A percentile compares a stretch with the other conserved stretches of the same genome.
These are phyloP conservation scores for Melanostoma scalare DNA, from an alignment of 2,888 invertebrate species.

Conservation along the genomic window DNA sequence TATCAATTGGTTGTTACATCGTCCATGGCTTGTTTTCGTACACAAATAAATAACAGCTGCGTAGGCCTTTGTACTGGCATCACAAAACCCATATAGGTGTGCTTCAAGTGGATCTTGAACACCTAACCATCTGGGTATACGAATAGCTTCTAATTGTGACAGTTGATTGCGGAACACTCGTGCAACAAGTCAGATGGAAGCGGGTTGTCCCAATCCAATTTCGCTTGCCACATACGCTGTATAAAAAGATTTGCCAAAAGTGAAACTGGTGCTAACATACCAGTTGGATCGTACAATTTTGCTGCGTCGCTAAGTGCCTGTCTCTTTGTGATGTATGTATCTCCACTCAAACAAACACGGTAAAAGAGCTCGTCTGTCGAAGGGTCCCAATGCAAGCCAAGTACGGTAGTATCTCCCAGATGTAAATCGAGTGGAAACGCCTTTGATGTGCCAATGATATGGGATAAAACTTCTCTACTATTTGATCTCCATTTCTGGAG, in stretches of 20 bases:
- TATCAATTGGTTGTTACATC: too few relatives aligned
- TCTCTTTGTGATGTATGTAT: slow-evolving; percentile 1
- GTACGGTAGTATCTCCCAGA: not conserved
- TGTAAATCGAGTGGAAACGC: not conserved
- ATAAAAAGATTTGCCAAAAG: not conserved
- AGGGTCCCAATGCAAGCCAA: not conserved
- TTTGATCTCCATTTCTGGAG: slow-evolving; percentile 33
- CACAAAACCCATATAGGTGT: too few relatives aligned
- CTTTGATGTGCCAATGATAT: not conserved
- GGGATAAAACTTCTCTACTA: not conserved
- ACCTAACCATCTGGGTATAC: slow-evolving; percentile 33
- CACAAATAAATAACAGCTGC: too few relatives aligned
- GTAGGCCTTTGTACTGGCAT: too few relatives aligned
- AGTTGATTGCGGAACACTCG: slow-evolving; percentile 26
- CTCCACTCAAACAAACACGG: not conserved
- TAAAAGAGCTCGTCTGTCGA: slow-evolving; percentile 13
- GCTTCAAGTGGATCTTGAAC: too few relatives aligned
- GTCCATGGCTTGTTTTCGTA: too few relatives aligned
- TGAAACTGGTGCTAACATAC: slow-evolving; percentile 3
- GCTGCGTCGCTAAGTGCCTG: not conserved
- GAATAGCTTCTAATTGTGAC: slow-evolving; percentile 4
- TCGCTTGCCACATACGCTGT: not conserved
- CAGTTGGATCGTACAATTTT: not conserved
- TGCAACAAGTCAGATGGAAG: slow-evolving; percentile 9
- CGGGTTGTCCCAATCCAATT: slow-evolving; percentile 15